These are phyloP conservation scores for Oreochromis niloticus DNA, from an alignment of 2,113 vertebrate genomes.

Conservation along the genomic window DNA sequence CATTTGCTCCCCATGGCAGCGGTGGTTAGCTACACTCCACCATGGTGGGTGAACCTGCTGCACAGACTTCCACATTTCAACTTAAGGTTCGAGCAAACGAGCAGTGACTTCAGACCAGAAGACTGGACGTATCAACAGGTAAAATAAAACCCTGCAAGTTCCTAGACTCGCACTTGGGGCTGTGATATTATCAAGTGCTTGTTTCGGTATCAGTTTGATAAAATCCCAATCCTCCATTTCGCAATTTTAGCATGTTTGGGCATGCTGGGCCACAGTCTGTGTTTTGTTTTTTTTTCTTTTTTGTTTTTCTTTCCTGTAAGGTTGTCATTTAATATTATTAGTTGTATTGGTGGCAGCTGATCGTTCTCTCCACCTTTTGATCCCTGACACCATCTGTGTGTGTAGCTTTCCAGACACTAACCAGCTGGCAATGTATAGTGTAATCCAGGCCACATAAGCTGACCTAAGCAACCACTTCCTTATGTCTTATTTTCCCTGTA, in stretches of 20 bases:
- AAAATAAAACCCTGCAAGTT: background rate
- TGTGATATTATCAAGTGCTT: background rate
- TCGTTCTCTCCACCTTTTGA: conserved; percentile 15
- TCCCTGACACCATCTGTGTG: conserved; percentile 60
- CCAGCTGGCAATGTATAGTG: conserved; percentile 10
- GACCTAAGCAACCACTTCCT: background rate
- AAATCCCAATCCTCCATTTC: background rate
- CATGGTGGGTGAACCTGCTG: conserved; percentile 93
- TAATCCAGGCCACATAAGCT: background rate
- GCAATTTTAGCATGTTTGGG: background rate
- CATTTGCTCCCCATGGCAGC: conserved; percentile 75
- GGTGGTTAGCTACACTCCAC: conserved; percentile 87
- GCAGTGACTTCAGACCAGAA: conserved; percentile 86
- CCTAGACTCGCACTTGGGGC: background rate
- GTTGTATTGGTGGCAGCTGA: background rate
- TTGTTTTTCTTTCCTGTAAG: background rate
- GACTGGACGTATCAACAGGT: conserved; percentile 93
- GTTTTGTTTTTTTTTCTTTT: too few relatives aligned
- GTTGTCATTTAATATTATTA: background rate
- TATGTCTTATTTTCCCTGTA: background rate
- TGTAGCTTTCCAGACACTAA: background rate
- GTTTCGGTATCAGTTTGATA: background rate
- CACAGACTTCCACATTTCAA: conserved; percentile 90
- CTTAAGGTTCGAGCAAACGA: conserved; percentile 83
- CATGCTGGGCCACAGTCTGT: background rate